Base-by-base conservation (phyloP, 1,140 invertebrate species). In the Pseudobourletiella spinata region DNA sequence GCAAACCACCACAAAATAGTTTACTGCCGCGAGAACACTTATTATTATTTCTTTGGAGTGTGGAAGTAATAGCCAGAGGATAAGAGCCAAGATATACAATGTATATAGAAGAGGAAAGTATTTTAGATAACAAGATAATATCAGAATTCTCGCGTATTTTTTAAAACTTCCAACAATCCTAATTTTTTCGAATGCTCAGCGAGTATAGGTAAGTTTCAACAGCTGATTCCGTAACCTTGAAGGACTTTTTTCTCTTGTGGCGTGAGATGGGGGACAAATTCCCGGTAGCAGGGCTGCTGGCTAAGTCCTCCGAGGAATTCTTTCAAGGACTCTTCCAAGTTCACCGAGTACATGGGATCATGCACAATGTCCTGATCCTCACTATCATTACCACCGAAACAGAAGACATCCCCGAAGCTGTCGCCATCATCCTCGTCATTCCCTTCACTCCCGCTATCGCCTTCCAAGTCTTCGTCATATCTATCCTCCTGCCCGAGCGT, bases 351-450 rank as follows among this genome's bases (percentile, higher is more conserved):
- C 0, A 67, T 56, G 11, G 65, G 62, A 59, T 70, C 65, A 44
- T 63, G 22, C 3, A 64, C 29, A 61, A 70, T 46, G 25, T 70
- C 68, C 18, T 60, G 48, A 50, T 70, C 68, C 6, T 70, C 68
- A 4, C 3, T 15, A 35, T 11, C 3, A 18, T 16, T 32, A 14
- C 22, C 24, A 39, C 52, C 59, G 46, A 61, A 56, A 39, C 29
- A 56, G 18, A 55, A 44, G 24, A 42, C 32, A 46, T 61, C 32
- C 26, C 59, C 52, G 2, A 35, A 28, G 3, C 61, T 57, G 28
- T 57, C 65, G 3, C 25, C 57, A 6, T 42, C 25, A 8, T 35
- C 52, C n/a, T n/a, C n/a, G 16, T 48, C 46, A 48, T 48, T 48
- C 18, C 22, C 22, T 48, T 48, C 46, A 25, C 16, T 48, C 30